phyloP scores from a whole-genome alignment of 2,888 invertebrate genomes.

The Ditula angustiorana region DNA sequence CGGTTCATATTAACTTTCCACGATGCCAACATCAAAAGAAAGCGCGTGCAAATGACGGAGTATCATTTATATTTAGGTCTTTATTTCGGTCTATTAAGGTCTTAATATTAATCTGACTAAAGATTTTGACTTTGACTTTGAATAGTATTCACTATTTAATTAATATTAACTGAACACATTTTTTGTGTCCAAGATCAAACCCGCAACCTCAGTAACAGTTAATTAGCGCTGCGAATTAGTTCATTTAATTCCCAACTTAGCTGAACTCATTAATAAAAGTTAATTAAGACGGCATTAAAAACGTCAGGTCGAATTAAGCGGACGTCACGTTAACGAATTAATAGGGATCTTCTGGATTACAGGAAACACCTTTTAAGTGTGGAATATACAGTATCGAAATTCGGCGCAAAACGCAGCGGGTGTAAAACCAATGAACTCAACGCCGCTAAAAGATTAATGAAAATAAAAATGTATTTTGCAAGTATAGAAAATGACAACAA shows the following conservation, averaged over 20 bases:
- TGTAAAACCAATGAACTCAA: not conserved
- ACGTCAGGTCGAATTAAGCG: slow-evolving; percentile 74
- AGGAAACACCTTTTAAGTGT: slow-evolving; percentile 58
- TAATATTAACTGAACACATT: too few species aligned
- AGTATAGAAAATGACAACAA: too few species aligned
- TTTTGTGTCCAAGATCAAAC: not conserved
- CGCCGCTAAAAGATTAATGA: too few species aligned
- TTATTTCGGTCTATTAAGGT: too few species aligned
- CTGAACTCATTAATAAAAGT: slow-evolving; percentile 75
- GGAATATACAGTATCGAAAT: slow-evolving; percentile 45
- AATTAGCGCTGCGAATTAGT: slow-evolving; percentile 24
- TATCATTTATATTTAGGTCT: too few species aligned
- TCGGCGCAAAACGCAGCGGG: not conserved
- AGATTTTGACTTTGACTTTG: too few species aligned
- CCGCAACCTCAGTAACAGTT: slow-evolving; percentile 6
- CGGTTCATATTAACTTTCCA: too few species aligned
- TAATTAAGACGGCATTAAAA: slow-evolving; percentile 79
- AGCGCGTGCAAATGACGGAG: too few species aligned
- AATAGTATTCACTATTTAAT: too few species aligned
- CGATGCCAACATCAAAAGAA: too few species aligned
- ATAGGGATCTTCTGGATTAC: slow-evolving; percentile 75
- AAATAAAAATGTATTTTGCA: too few species aligned
- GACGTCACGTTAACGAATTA: slow-evolving; percentile 77
- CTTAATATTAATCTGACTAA: too few species aligned
- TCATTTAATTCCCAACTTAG: slow-evolving; percentile 47